Evolutionary conservation across 2,797 vertebrate genomes (phyloP).

Genomic region (Craterocephalus amniculus): DNA sequence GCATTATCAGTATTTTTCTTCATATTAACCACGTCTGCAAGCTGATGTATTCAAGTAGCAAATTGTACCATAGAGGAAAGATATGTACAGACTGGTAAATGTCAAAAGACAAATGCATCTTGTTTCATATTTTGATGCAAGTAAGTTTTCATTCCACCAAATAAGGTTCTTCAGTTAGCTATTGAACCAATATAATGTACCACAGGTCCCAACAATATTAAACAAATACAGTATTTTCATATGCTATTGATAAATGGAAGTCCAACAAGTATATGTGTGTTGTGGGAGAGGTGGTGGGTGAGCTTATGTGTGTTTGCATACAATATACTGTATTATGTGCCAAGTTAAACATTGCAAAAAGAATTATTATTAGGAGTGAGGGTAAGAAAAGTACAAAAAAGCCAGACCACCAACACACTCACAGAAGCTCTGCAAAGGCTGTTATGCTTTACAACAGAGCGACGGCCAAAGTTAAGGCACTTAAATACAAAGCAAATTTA

Average conservation of each 20-base stretch:
- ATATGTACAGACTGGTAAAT: slow-evolving; percentile 63
- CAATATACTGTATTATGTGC: slow-evolving; percentile 52
- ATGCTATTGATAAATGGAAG: slow-evolving; percentile 72
- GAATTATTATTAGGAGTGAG: slow-evolving; percentile 49
- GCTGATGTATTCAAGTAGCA: slow-evolving; percentile 62
- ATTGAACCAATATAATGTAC: slow-evolving; percentile 66
- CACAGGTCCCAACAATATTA: slow-evolving; percentile 69
- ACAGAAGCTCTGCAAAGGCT: slow-evolving; percentile 56
- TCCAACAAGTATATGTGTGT: slow-evolving; percentile 56
- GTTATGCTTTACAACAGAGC: slow-evolving; percentile 62
- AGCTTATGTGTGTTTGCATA: slow-evolving; percentile 65
- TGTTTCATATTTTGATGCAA: slow-evolving; percentile 56
- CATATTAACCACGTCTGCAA: slow-evolving; percentile 65
- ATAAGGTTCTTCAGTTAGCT: slow-evolving; percentile 68
- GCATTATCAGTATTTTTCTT: slow-evolving; percentile 55
- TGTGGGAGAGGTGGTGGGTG: slow-evolving; percentile 51
- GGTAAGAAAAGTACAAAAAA: slow-evolving; percentile 54
- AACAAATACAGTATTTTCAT: slow-evolving; percentile 71
- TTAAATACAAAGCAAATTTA: slow-evolving; percentile 73
- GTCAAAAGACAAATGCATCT: slow-evolving; percentile 43
- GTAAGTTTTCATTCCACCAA: slow-evolving; percentile 66
- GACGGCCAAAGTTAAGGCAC: slow-evolving; percentile 81
- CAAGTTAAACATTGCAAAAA: slow-evolving; percentile 54
- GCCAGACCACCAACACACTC: slow-evolving; percentile 48
- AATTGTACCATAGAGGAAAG: slow-evolving; percentile 54